A percentile compares a stretch with the other conserved stretches of the same genome.
phyloP scores from a whole-genome alignment of 2,888 invertebrate species.

The Harpalus rubripes region DNA sequence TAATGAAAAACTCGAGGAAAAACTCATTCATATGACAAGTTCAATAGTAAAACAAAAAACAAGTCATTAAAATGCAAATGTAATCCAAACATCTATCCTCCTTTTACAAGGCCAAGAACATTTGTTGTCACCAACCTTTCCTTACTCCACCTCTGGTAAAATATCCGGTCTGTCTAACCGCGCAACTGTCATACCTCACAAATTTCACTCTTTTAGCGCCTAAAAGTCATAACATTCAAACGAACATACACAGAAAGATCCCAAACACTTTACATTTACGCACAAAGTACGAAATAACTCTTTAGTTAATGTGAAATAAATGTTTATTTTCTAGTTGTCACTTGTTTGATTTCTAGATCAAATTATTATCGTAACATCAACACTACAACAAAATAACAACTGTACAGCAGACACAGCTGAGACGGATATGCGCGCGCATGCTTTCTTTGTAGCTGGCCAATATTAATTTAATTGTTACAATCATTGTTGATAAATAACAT shows the following conservation, averaged over 20 bases:
- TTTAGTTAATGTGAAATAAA: background rate
- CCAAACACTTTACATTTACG: background rate
- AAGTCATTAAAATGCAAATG: slow-evolving; percentile 9
- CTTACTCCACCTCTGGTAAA: slow-evolving; percentile 30
- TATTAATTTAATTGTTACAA: slow-evolving; percentile 16
- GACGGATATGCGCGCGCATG: slow-evolving; percentile 58
- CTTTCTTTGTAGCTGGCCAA: slow-evolving; percentile 4
- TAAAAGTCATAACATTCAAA: slow-evolving; percentile 23
- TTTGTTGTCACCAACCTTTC: background rate
- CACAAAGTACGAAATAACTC: background rate
- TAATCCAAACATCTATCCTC: background rate
- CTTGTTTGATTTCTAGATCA: slow-evolving; percentile 42
- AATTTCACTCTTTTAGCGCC: slow-evolving; percentile 22
- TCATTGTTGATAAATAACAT: background rate
- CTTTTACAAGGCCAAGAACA: slow-evolving; percentile 6
- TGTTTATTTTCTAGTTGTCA: slow-evolving; percentile 26
- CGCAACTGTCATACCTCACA: slow-evolving; percentile 37
- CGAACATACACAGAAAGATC: background rate
- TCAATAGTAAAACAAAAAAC: slow-evolving; percentile 8
- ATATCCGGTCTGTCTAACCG: slow-evolving; percentile 36
- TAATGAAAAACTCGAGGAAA: no score
- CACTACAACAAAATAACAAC: slow-evolving; percentile 28
- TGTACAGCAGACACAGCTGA: slow-evolving; percentile 57
- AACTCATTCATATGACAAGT: background rate
- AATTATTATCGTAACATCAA: slow-evolving; percentile 48